Conservation (phyloP, 2,797 vertebrate species). For the Sebastes miniatus region DNA sequence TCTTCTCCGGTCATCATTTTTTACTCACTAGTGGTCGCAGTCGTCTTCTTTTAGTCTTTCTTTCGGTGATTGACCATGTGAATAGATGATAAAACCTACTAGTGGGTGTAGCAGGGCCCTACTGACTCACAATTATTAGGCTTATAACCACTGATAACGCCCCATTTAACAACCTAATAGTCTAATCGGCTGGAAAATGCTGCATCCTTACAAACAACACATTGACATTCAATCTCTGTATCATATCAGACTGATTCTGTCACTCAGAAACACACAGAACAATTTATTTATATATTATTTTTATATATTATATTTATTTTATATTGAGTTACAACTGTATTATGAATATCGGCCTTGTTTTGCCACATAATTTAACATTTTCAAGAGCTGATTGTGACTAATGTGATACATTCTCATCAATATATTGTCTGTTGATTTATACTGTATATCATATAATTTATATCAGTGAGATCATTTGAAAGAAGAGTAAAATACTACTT, state of each 20-base stretch:
- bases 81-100: too few species aligned
- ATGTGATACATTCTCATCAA: neutral
- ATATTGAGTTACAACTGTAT: neutral
- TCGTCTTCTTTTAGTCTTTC: too few species aligned
- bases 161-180: too few species aligned
- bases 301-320: accelerated
- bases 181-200: too few species aligned
- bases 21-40: too few species aligned
- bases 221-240: neutral
- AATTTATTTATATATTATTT: neutral
- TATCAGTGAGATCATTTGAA: neutral
- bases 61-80: too few species aligned
- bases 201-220: neutral
- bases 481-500: neutral
- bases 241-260: neutral
- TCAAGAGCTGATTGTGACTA: neutral
- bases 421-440: neutral
- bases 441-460: neutral
- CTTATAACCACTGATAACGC: too few species aligned
- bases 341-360: neutral
- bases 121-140: too few species aligned
- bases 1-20: too few species aligned
- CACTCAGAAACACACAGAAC: neutral
- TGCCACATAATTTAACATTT: neutral
- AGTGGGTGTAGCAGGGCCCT: too few species aligned